These are phyloP conservation scores for Ichneumoninae sp. DNA, from an alignment of 2,888 invertebrate genomes.

Conservation along the genomic window DNA sequence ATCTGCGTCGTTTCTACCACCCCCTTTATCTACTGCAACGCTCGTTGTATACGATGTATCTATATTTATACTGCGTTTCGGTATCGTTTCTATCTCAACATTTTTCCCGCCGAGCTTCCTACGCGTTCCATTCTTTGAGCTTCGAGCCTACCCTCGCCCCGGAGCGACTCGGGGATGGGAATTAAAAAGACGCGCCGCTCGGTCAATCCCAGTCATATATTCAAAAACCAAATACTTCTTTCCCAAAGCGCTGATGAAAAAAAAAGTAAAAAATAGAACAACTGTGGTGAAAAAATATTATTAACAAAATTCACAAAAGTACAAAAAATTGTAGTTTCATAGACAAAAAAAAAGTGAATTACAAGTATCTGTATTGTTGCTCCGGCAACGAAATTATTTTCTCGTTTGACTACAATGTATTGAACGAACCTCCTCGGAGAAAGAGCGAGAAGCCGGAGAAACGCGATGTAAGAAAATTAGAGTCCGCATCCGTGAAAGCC, in stretches of 20 bases:
- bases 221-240: background rate
- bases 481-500: constrained; percentile 17
- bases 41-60: constrained; percentile 25
- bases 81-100: constrained; percentile 12
- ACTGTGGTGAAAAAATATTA: background rate
- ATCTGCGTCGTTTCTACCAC: constrained; percentile 37
- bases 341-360: background rate
- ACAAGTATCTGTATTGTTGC: background rate
- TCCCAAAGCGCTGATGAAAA: background rate
- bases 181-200: background rate
- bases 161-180: background rate
- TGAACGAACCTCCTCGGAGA: background rate
- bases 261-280: background rate
- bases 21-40: constrained; percentile 21
- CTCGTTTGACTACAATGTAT: background rate
- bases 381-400: background rate
- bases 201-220: background rate
- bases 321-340: background rate
- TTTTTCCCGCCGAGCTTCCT: constrained; percentile 8
- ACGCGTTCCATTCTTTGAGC: constrained; percentile 2
- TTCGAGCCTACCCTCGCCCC: background rate
- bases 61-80: constrained; percentile 39
- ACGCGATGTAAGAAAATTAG: constrained; percentile 3
- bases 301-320: background rate
- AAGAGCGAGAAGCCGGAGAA: background rate